Evolutionary conservation across 2,888 invertebrate genomes (phyloP), one percentile per base, ranked within the genome.

Genomic region (Drosophila subsilvestris): DNA sequence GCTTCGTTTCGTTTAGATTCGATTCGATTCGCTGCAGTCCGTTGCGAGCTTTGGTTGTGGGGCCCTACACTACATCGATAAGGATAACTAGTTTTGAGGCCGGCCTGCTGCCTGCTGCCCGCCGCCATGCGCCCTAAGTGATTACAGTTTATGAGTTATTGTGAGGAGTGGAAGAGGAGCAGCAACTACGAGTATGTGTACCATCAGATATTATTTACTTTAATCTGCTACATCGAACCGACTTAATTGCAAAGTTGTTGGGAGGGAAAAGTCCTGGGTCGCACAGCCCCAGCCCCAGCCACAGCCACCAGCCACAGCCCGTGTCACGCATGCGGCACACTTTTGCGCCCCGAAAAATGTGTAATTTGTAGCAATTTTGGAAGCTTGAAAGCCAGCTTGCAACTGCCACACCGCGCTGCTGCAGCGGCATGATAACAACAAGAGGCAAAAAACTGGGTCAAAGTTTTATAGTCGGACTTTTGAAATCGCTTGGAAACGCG

Each of bases 341-440:
- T 88, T 84, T 88, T 88, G 88, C 83, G 86, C 80, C 78, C 75
- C 69, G 86, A 74, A 79, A 82, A 75, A 78, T 78, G 80, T 85
- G 84, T 86, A 85, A 85, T 85, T 85, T 85, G 88, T 85, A 83
- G 88, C 84, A 88, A 88, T 85, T 85, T 88, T 57, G 70, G 37
- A 37, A 37, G 37, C 53, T 59, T 69, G 68, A 68, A 79, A 76
- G 72, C 49, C 63, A 74, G 58, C 65, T 62, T 53, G 65, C 68
- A 49, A 67, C 56, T 29, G 29, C 60, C 57, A 47, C 29, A 54
- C 20, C 53, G 63, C 32, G 20, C 56, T 63, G 63, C 32, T 48
- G 50, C 63, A 3, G 20, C 20, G 6, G 14, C 14, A 53, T 48
- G 68, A 74, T 74, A 74, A 57, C 68, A 45, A 48, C 69, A 45